These are phyloP conservation scores for Neria commutata DNA, from an alignment of 2,888 invertebrate genomes.

Conservation along the genomic window DNA sequence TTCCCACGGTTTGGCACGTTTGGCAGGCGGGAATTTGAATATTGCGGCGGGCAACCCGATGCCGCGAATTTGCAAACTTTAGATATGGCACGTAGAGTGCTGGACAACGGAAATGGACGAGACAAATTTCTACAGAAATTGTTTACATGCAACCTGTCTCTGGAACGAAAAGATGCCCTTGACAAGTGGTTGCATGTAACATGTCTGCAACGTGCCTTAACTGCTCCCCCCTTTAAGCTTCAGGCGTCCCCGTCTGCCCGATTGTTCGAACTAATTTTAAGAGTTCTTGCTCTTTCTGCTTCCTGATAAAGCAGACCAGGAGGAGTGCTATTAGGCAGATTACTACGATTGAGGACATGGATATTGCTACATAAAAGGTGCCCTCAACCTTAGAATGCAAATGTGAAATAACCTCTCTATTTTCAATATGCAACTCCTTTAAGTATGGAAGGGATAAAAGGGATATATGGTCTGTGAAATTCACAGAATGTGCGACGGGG, in stretches of 20 bases:
- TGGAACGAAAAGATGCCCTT: no score
- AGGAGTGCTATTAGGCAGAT: not conserved
- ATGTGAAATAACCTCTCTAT: slow-evolving; percentile 1
- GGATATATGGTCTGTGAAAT: slow-evolving; percentile 6
- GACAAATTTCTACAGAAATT: no score
- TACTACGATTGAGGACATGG: not conserved
- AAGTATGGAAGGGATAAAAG: slow-evolving; percentile 7
- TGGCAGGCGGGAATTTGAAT: no score
- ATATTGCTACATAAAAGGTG: not conserved
- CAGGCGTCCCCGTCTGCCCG: slow-evolving; percentile 11
- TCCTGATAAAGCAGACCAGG: not conserved
- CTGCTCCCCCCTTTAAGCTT: slow-evolving; percentile 13
- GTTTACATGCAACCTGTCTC: no score
- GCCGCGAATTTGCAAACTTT: no score
- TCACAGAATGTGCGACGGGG: slow-evolving; percentile 11
- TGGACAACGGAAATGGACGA: no score
- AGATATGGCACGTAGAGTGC: no score
- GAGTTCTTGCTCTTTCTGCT: not conserved
- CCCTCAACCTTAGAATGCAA: not conserved
- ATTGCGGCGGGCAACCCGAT: no score
- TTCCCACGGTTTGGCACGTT: no score
- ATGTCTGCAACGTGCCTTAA: slow-evolving; percentile 3
- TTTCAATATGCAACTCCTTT: slow-evolving; percentile 8
- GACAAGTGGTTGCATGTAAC: no score
- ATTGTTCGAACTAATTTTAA: not conserved